phyloP scores from a whole-genome alignment of 2,797 vertebrate genomes.

The Sternotherus odoratus region DNA sequence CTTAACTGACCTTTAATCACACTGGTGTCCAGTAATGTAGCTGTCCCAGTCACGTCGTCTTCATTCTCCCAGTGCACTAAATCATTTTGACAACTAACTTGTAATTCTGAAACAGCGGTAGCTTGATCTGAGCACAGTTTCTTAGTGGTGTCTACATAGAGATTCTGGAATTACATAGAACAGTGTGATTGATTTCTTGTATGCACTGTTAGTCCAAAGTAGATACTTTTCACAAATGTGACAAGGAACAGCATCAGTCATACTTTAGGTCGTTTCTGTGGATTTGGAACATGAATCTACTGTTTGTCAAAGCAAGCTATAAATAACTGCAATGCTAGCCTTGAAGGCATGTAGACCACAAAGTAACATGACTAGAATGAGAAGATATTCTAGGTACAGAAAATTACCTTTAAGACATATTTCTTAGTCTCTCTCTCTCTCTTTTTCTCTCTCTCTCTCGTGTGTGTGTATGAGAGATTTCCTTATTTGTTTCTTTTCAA shows the following conservation, averaged over 20 bases:
- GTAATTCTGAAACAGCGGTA: neutral
- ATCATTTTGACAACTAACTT: constrained; percentile 61
- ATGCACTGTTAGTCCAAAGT: constrained; percentile 44
- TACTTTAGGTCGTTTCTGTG: constrained; percentile 20
- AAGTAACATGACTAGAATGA: constrained; percentile 28
- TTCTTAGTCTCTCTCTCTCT: neutral
- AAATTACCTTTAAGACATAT: constrained; percentile 17
- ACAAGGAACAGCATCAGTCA: constrained; percentile 17
- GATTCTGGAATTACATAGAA: constrained; percentile 77
- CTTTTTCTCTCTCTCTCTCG: neutral
- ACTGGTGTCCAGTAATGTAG: neutral
- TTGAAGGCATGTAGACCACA: constrained; percentile 10
- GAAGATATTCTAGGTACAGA: neutral
- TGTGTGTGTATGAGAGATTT: neutral
- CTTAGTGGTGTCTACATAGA: constrained; percentile 50
- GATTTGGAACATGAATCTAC: constrained; percentile 39
- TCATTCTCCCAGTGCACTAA: constrained; percentile 15
- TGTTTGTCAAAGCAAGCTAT: constrained; percentile 31
- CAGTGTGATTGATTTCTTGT: constrained; percentile 32
- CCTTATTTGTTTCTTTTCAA: constrained; percentile 33
- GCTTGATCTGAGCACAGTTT: constrained; percentile 42
- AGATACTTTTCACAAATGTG: constrained; percentile 19
- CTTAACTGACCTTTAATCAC: constrained; percentile 60
- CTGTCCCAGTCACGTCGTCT: neutral
- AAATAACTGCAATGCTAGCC: neutral